Base-by-base conservation (phyloP, 2,888 invertebrate genomes). In the Amblyjoppa fuscipennis region DNA sequence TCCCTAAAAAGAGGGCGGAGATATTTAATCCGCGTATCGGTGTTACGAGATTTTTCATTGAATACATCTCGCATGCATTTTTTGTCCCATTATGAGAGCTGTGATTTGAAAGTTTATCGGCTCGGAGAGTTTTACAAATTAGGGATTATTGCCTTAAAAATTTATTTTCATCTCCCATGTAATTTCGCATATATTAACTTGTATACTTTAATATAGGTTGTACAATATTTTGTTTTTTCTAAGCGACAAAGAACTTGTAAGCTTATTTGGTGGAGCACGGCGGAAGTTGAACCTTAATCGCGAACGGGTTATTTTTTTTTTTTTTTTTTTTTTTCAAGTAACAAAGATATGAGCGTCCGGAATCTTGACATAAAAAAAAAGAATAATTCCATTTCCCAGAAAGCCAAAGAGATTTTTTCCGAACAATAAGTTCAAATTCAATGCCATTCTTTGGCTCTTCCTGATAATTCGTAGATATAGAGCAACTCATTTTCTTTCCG, bases 311-410 rank as follows among this genome's bases (percentile, higher is more conserved):
- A 20, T 59, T 70, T 25, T 70, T 53, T 84, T 69, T 77, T 73
- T 51, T 73, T 69, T 59, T 70, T 25, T 70, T 53, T 84, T 69
- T 77, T 73, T 51, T 73, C 77, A 38, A 74, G 73, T 75, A 86
- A 83, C 85, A 76, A 85, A 78, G 84, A 84, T 74, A 84, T 53
- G 68, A 53, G 34, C 73, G 69, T 51, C 41, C 71, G 70, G 34
- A 64, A 75, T 70, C 64, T 49, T 71, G 77, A 13, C 53, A 53
- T 53, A 59, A 64, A 82, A 61, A 64, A 49, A 69, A 49, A 49
- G 28, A 13, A 25, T 20, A 25, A 59, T 59, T 59, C 28, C 28
- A 59, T 59, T 59, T 28, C 25, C 59, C 28, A 9, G 59, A 59
- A 25, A 59, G 59, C 59, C 7, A 3, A 59, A 59, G 59, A 59